Evolutionary conservation across 1,140 invertebrate genomes (phyloP), one percentile per base, ranked within the genome.

Genomic region (Sycobia sp.): DNA sequence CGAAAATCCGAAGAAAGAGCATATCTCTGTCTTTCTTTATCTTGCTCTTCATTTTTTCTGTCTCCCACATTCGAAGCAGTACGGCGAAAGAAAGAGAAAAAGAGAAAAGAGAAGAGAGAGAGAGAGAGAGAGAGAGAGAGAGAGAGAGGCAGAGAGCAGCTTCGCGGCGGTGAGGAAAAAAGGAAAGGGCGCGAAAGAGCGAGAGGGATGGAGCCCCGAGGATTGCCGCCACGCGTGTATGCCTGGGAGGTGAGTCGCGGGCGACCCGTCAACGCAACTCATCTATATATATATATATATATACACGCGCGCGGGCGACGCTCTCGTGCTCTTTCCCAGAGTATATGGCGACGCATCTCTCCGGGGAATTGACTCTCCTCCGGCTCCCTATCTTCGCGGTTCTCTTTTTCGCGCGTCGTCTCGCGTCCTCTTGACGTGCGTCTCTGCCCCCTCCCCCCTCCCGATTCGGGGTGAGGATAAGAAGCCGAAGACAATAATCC

Each of bases 401-500:
- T 62, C 41, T 34, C 38, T 32, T 54, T 54, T 25, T 25, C 22
- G 32, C 23, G 22, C 13, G 23, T 34, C 38, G 2, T 38, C 14
- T 27, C 14, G 3, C 10, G 32, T 25, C 2, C 18, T 18, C 32
- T 32, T 29, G 18, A 14, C n/a, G 16, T 34, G 13, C 44, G 51
- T 65, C 62, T 62, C 61, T 64, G 55, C 62, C n/a, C 62, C 20
- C 47, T 71, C 56, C 34, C 51, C 62, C 56, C 47, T 49, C 61
- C 64, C 66, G 67, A 69, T 69, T 70, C 66, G 59, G 44, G 47
- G 63, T 65, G 65, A 62, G 72, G 74, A 79, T 80, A 80, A 81
- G 74, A 80, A 76, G 70, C 70, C 71, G 70, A 73, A 75, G 80
- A 82, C 80, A 82, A 81, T 81, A 82, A 82, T 80, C 76, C 78